These are phyloP conservation scores for Papilio machaon DNA, from an alignment of 1,140 invertebrate genomes.

Conservation along the genomic window DNA sequence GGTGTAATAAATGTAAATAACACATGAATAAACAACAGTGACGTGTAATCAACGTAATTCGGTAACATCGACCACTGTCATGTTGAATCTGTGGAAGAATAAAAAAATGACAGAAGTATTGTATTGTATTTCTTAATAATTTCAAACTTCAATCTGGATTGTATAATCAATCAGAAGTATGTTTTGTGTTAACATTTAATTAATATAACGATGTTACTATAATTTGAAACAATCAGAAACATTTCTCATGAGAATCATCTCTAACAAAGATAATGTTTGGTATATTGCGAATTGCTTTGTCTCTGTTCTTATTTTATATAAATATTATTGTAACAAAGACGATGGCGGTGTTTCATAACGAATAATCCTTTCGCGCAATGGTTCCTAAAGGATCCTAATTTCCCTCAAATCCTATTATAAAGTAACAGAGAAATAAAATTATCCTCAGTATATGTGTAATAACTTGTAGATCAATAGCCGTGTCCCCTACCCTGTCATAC, in stretches of 20 bases:
- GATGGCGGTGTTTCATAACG: no score
- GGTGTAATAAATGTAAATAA: conserved; percentile 38
- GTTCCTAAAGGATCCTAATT: not conserved
- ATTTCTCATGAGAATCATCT: not conserved
- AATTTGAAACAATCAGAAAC: not conserved
- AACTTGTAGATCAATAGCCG: not conserved
- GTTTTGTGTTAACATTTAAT: not conserved
- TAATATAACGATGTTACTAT: not conserved
- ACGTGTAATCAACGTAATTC: not conserved
- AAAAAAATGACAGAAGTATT: not conserved
- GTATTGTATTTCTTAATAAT: not conserved
- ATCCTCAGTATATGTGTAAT: not conserved
- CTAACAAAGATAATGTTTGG: not conserved
- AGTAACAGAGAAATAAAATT: not conserved
- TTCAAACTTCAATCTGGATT: not conserved
- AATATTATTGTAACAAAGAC: not conserved
- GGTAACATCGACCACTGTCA: not conserved
- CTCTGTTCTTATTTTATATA: not conserved
- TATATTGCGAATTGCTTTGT: not conserved
- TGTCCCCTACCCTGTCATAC: not conserved
- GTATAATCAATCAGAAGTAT: not conserved
- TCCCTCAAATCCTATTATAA: not conserved
- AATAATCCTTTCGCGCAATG: not conserved
- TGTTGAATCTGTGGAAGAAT: not conserved
- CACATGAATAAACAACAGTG: conserved; percentile 33